Conservation (phyloP, 2,113 vertebrate genomes). For the Nothocercus julius region DNA sequence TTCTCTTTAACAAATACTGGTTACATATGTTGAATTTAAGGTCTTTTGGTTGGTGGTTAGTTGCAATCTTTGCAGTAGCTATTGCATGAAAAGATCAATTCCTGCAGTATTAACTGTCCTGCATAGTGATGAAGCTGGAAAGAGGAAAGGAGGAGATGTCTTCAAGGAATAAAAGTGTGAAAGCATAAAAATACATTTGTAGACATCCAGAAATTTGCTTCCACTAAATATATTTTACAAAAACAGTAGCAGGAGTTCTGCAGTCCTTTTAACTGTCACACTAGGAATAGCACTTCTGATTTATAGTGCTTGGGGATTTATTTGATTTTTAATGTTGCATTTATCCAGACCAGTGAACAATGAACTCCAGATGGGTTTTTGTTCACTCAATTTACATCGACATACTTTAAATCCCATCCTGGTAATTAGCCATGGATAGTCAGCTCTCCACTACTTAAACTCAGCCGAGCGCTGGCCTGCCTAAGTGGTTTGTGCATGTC, state of each 20-base stretch:
- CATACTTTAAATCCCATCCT: slow-evolving; percentile 7
- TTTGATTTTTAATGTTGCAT: slow-evolving; percentile 31
- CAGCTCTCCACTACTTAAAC: neutral
- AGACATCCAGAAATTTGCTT: neutral
- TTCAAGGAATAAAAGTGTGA: neutral
- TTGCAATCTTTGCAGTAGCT: neutral
- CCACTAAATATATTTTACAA: neutral
- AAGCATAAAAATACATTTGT: neutral
- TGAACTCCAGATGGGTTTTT: slow-evolving; percentile 17
- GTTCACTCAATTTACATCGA: neutral
- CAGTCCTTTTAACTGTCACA: neutral
- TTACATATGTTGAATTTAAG: neutral
- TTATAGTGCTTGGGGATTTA: neutral
- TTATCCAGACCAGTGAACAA: slow-evolving; percentile 40
- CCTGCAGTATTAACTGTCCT: neutral
- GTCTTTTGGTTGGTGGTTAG: neutral
- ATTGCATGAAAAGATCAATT: neutral
- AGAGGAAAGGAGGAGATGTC: neutral
- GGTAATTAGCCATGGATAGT: slow-evolving; percentile 34
- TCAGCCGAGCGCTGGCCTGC: neutral
- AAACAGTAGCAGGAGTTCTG: neutral
- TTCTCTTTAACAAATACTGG: neutral
- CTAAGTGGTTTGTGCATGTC: neutral
- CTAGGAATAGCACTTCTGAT: neutral
- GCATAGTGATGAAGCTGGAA: neutral